Evolutionary conservation across 2,888 invertebrate genomes (phyloP), one percentile per base, ranked within the genome.

Genomic region (Athetis lepigone): DNA sequence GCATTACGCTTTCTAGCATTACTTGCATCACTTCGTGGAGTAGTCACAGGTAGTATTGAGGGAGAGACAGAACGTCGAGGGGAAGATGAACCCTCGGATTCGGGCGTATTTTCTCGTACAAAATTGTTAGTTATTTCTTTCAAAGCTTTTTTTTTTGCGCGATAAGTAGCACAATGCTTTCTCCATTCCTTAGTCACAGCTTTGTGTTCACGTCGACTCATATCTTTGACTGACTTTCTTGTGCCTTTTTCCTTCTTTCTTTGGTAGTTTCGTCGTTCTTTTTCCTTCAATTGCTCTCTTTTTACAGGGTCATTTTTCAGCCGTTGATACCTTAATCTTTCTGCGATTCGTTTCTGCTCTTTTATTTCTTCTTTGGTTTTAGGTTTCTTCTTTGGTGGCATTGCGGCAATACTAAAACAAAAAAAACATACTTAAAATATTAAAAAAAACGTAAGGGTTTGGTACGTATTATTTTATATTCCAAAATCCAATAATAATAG

Each of bases 1-100:
- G 57, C 67, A 33, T 56, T 11, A 33, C 33, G 13, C 57, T 61
- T 61, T 57, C 61, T 61, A 18, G 60, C 56, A 42, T 42, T 42
- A 42, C 42, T 42, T 42, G 42, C 42, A 42, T 42, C 13, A 42
- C 18, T 54, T 54, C 23, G 37, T 54, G 54, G 36, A 51, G 51
- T 51, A 40, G 51, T 56, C 50, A 58, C 36, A 43, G 54, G 54
- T 54, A 54, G 54, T 43, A 54, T 54, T 16, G 43, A 54, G 33
- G 45, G 55, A 55, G 43, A 45, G 45, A 43, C 33, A 11, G 56
- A 46, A 21, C 21, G 11, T 42, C 21, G 21, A 21, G 21, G 21
- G 11, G 21, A 21, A 42, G 21, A 13, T 6, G 36, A 8, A 36
- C 3, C 3, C 36, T 36, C 3, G 3, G 36, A 36, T 5, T 36